Base-by-base conservation (phyloP, 2,797 vertebrate genomes). In the Poecilia picta region DNA sequence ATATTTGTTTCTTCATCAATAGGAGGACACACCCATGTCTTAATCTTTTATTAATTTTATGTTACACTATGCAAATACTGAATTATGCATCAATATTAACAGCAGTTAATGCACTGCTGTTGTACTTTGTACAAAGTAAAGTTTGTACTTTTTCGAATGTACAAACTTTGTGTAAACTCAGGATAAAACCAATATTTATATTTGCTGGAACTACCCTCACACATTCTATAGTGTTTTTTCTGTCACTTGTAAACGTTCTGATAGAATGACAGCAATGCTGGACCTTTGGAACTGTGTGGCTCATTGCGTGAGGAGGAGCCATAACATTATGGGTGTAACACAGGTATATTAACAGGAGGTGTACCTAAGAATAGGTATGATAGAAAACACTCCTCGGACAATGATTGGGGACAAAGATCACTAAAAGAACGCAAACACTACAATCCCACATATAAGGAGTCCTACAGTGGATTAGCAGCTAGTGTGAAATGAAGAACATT, bases 301-400 rank as follows among this genome's bases (percentile, higher is more conserved):
- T 36, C 59, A 28, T 81, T 64, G 81, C 31, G 18, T 15, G 78
- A 78, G 95, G 94, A 39, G 91, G 91, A 77, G 91, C 90, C 3
- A 79, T n/a, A 51, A 6, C 31, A 8, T 64, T 66, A 64, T 88
- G 81, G 92, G 87, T 81, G 87, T 85, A 72, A 41, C 81, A 77
- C 68, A 70, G 72, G 86, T 94, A 95, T 95, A 94, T 92, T 39
- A 96, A 94, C 83, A 79, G 71, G 33, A 71, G 6, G 11, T 75
- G 88, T 28, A 18, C 62, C 95, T 90, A 93, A 95, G 90, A 95
- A 95, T 95, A 95, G 93, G 31, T 82, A 31, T 53, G 75, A 85
- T 46, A 72, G 36, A 84, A 78, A 79, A 64, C 43, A 76, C 39
- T 72, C 3, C 59, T 41, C 31, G 5, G 49, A 53, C 45, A 73